Evolutionary conservation across 2,797 vertebrate genomes (phyloP).

Genomic region (Mycteria americana): DNA sequence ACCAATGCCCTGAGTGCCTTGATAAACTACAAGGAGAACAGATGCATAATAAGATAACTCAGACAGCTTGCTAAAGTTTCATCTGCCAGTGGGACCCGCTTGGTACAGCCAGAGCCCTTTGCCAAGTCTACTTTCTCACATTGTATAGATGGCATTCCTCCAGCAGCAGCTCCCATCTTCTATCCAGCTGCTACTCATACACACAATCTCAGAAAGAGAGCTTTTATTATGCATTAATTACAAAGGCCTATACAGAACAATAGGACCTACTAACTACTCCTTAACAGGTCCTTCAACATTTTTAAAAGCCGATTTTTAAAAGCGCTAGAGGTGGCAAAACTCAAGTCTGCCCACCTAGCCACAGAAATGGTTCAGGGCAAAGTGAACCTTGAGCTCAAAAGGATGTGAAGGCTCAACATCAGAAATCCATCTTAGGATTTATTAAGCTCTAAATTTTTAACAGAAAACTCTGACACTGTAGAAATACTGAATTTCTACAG

Average conservation of each 20-base stretch:
- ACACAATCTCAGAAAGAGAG: neutral
- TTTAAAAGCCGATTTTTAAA: neutral
- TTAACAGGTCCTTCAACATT: neutral
- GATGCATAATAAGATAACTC: conserved; percentile 1
- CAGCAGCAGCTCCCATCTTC: conserved; percentile 17
- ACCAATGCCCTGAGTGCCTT: neutral
- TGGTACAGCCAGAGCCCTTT: conserved; percentile 1
- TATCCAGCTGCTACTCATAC: neutral
- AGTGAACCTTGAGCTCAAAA: neutral
- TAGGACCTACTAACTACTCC: neutral
- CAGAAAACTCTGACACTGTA: neutral
- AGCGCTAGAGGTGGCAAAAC: neutral
- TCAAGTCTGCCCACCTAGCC: neutral
- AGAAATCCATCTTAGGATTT: neutral
- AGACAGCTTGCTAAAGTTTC: conserved; percentile 40
- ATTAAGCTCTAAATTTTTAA: neutral
- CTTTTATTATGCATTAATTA: neutral
- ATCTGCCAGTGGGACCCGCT: conserved; percentile 8
- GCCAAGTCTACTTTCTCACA: conserved; percentile 49
- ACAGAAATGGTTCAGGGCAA: neutral
- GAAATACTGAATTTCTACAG: neutral
- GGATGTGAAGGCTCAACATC: neutral
- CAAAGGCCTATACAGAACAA: neutral
- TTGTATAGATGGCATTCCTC: neutral
- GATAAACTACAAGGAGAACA: conserved; percentile 1